Conservation (phyloP, 2,113 vertebrate species). For the Jacana jacana region DNA sequence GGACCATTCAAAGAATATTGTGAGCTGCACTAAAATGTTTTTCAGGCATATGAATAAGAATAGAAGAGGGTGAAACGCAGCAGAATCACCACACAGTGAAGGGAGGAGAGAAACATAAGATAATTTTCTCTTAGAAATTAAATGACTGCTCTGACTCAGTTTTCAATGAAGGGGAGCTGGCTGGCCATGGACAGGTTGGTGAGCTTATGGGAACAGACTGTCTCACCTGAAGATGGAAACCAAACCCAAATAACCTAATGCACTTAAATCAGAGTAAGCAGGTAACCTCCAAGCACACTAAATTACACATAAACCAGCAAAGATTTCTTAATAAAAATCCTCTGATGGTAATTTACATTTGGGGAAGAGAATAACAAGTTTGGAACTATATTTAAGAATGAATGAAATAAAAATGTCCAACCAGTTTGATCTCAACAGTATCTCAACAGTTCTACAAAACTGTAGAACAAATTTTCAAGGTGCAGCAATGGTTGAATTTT, state of each 20-base stretch:
- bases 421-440: background rate
- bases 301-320: background rate
- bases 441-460: no score
- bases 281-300: background rate
- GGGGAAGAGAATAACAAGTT: background rate
- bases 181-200: background rate
- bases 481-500: background rate
- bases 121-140: background rate
- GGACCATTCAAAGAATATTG: background rate
- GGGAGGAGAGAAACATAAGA: background rate
- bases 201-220: background rate
- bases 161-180: background rate
- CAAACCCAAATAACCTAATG: background rate
- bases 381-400: background rate
- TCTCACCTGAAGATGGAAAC: background rate
- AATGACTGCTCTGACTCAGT: background rate
- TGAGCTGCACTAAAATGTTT: background rate
- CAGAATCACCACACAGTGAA: background rate
- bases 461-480: background rate
- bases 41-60: background rate
- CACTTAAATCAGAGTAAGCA: background rate
- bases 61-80: background rate
- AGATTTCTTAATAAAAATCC: background rate
- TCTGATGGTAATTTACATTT: background rate
- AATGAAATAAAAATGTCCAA: background rate